A percentile compares a stretch with the other conserved stretches of the same genome.
phyloP scores from a whole-genome alignment of 2,888 invertebrate genomes.

The Drosophila limbata region DNA sequence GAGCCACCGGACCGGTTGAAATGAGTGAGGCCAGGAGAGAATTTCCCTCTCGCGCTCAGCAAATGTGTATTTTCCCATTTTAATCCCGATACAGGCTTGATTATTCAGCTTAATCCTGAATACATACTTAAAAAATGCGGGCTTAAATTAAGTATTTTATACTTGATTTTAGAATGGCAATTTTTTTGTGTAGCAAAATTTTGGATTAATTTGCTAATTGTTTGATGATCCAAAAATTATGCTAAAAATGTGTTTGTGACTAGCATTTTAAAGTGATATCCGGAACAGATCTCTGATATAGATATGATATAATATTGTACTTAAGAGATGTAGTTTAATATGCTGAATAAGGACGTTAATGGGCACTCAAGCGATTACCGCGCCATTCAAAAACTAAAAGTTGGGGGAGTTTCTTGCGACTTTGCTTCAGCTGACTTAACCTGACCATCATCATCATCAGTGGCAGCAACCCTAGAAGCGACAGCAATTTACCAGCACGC shows the following conservation, averaged over 20 bases:
- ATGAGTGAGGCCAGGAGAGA: too few species aligned
- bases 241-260: not conserved
- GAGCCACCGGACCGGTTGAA: too few species aligned
- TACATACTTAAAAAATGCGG: too few species aligned
- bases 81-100: too few species aligned
- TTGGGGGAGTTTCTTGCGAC: slow-evolving; percentile 16
- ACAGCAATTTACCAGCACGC: slow-evolving; percentile 36
- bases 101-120: too few species aligned
- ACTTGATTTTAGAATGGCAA: too few species aligned
- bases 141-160: too few species aligned
- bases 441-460: slow-evolving; percentile 4
- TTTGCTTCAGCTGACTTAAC: slow-evolving; percentile 18
- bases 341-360: slow-evolving; percentile 5
- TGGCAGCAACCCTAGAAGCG: slow-evolving; percentile 19
- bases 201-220: not conserved
- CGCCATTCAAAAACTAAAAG: slow-evolving; percentile 26
- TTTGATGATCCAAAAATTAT: not conserved
- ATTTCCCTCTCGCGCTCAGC: too few species aligned
- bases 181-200: too few species aligned
- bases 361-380: slow-evolving; percentile 38
- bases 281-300: not conserved
- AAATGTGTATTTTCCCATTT: too few species aligned
- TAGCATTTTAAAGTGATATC: not conserved
- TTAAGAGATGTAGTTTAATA: not conserved
- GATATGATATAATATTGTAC: too few species aligned